A percentile compares a stretch with the other conserved stretches of the same genome.
Conservation (phyloP, 2,113 vertebrate species). For the Tetraodon nigroviridis region DNA sequence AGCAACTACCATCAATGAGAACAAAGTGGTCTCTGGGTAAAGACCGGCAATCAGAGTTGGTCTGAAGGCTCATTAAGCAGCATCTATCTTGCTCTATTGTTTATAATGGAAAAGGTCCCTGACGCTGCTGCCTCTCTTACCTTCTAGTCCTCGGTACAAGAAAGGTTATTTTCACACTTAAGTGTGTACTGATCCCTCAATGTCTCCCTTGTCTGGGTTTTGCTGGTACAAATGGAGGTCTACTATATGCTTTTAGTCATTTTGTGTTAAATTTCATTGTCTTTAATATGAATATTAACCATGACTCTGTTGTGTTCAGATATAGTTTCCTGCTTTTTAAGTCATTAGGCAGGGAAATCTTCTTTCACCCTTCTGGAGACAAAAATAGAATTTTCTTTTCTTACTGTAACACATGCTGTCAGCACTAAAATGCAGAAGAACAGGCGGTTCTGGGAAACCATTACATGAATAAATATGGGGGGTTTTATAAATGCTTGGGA, state of each 20-base stretch:
- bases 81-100: constrained; percentile 34
- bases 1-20: constrained; percentile 10
- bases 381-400: constrained; percentile 21
- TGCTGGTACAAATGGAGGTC: constrained; percentile 10
- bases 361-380: constrained; percentile 25
- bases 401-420: constrained; percentile 42
- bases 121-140: constrained; percentile 15
- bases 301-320: constrained; percentile 19
- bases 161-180: constrained; percentile 25
- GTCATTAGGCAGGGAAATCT: constrained; percentile 29
- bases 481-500: background rate
- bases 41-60: constrained; percentile 1
- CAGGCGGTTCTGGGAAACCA: constrained; percentile 12
- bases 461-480: background rate
- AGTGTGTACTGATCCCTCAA: constrained; percentile 4
- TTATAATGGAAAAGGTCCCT: constrained; percentile 34
- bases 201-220: constrained; percentile 8
- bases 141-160: constrained; percentile 2
- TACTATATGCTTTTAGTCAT: constrained; percentile 4
- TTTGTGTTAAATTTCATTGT: background rate
- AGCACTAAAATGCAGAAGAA: constrained; percentile 20
- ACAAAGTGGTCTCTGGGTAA: constrained; percentile 26
- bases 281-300: constrained; percentile 5
- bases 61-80: constrained; percentile 41
- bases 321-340: constrained; percentile 20